Conservation (phyloP, 2,888 invertebrate species). For the Cheilosia grossa region DNA sequence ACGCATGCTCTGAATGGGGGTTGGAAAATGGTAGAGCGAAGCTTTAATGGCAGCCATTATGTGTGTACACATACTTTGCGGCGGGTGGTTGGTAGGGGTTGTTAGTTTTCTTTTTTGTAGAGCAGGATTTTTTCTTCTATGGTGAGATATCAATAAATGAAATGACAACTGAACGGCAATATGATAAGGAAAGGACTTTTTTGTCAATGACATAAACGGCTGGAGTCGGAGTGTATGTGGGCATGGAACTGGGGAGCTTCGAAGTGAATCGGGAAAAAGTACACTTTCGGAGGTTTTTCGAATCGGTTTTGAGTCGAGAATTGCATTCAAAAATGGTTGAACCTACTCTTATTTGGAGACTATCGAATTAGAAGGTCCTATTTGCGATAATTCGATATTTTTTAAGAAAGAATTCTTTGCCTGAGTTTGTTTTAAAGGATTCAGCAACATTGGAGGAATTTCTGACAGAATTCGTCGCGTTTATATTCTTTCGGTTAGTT, state of each 20-base stretch:
- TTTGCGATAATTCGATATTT: no score
- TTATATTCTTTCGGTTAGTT: no score
- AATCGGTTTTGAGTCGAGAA: no score
- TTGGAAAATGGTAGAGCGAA: conserved; percentile 4
- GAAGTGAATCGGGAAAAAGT: not conserved
- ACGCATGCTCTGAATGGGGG: conserved; percentile 47
- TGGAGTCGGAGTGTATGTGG: conserved; percentile 25
- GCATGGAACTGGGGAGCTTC: not conserved
- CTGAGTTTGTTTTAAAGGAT: no score
- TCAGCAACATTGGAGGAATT: no score
- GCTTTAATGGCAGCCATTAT: conserved; percentile 66
- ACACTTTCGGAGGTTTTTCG: no score
- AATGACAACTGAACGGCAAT: conserved; percentile 61
- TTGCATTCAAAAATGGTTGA: no score
- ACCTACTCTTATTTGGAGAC: no score
- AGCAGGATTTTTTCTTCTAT: conserved; percentile 40
- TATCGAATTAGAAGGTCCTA: no score
- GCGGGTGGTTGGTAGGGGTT: conserved; percentile 50
- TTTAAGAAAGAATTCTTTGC: no score
- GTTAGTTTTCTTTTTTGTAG: conserved; percentile 44
- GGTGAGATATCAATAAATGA: conserved; percentile 50
- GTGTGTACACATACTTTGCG: conserved; percentile 40
- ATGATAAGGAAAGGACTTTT: conserved; percentile 67
- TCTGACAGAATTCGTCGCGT: no score
- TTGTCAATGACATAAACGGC: conserved; percentile 62